phyloP scores from a whole-genome alignment of 1,140 invertebrate species.

The Caenorhabditis inopinata region DNA sequence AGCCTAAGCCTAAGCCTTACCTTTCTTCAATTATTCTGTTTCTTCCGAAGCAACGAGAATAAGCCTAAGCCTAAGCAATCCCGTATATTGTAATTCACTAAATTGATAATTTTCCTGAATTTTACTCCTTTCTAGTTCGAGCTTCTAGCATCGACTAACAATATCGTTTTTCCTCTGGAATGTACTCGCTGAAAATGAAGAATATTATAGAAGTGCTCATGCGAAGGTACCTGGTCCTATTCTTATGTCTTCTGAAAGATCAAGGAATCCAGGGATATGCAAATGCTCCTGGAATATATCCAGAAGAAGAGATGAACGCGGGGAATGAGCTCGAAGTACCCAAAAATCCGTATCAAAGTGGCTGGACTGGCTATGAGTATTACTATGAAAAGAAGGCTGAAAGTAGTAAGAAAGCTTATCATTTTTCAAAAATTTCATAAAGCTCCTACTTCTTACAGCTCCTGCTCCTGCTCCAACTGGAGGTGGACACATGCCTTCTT shows the following conservation, averaged over 20 bases:
- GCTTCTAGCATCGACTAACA: too few species aligned
- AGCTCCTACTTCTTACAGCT: too few species aligned
- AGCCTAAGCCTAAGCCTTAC: too few species aligned
- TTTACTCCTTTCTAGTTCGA: too few species aligned
- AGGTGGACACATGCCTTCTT: not conserved
- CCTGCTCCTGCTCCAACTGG: not conserved
- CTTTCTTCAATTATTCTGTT: too few species aligned
- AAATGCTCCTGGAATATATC: not conserved
- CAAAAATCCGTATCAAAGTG: not conserved
- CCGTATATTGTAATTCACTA: too few species aligned
- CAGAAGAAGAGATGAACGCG: not conserved
- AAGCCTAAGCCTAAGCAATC: too few species aligned
- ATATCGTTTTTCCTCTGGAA: too few species aligned
- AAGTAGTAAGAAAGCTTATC: not conserved
- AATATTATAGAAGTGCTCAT: not conserved
- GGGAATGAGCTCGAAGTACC: not conserved
- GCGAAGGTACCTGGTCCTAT: not conserved
- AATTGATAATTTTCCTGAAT: too few species aligned
- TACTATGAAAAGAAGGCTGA: slow-evolving; percentile 7
- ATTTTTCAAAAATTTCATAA: not conserved
- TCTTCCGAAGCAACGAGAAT: too few species aligned
- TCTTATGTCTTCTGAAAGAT: not conserved
- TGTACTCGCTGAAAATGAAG: too few species aligned
- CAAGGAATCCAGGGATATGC: not conserved
- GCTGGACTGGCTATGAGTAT: not conserved